Percentiles rank a stretch among this genome's conserved stretches.
Evolutionary conservation across 2,797 vertebrate species (phyloP).

Genomic region (Sardinella longiceps): DNA sequence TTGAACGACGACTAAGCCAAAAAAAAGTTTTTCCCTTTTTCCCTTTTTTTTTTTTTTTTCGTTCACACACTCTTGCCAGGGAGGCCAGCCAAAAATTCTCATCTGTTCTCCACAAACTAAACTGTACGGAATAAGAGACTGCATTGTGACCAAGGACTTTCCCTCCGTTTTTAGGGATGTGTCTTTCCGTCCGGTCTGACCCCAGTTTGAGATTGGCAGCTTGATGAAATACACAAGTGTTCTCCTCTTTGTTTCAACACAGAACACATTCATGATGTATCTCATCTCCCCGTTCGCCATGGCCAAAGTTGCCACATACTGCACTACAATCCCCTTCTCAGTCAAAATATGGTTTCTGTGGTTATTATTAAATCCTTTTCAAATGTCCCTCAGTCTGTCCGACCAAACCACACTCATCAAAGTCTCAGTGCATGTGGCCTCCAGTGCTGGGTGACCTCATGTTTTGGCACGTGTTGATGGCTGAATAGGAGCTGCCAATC

Average conservation of each 20-base stretch:
- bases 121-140: constrained; percentile 45
- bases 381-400: background rate
- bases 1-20: background rate
- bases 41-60: background rate
- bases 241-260: background rate
- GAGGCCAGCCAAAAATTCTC: constrained; percentile 60
- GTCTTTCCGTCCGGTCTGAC: constrained; percentile 1
- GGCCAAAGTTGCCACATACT: background rate
- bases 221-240: constrained; percentile 9
- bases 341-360: background rate
- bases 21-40: background rate
- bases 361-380: background rate
- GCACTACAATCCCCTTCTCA: background rate
- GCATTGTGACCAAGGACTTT: constrained; percentile 54
- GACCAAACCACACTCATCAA: background rate
- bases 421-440: background rate
- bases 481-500: constrained; percentile 12
- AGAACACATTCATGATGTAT: background rate
- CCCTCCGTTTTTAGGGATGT: constrained; percentile 36
- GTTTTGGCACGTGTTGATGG: background rate
- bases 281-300: background rate
- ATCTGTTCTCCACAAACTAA: constrained; percentile 60
- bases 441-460: background rate
- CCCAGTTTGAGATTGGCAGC: background rate
- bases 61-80: constrained; percentile 47